These are phyloP conservation scores for Drosophila anceps DNA, from an alignment of 2,888 invertebrate species.

Conservation along the genomic window DNA sequence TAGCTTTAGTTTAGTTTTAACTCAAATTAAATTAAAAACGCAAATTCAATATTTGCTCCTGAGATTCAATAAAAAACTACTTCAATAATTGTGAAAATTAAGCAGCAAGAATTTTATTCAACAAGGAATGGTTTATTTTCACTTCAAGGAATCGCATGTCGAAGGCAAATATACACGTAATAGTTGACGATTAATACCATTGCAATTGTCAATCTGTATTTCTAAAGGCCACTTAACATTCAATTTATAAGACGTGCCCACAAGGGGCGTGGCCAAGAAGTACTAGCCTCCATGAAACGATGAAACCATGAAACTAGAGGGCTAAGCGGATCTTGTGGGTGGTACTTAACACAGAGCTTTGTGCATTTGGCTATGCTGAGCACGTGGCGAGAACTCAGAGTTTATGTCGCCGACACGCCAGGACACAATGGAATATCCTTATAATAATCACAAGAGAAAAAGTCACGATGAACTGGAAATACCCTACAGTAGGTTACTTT, in stretches of 20 bases:
- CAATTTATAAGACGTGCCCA: conserved; percentile 54
- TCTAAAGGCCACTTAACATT: conserved; percentile 66
- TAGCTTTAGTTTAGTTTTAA: conserved; percentile 56
- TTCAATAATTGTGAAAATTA: conserved; percentile 26
- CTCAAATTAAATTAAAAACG: conserved; percentile 19
- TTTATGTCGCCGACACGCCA: conserved; percentile 48
- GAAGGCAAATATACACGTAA: conserved; percentile 22
- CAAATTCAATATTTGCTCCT: conserved; percentile 63
- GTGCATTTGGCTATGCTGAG: conserved; percentile 67
- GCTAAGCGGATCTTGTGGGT: neutral
- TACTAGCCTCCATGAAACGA: neutral
- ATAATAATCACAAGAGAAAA: conserved; percentile 54
- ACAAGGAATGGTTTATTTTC: neutral
- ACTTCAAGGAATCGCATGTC: neutral
- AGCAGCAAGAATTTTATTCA: neutral
- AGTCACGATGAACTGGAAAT: neutral
- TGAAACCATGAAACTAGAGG: neutral
- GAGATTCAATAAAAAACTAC: conserved; percentile 52
- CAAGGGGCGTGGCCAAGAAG: conserved; percentile 22
- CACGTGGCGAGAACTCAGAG: conserved; percentile 58
- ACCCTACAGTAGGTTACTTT: neutral
- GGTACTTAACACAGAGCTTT: conserved; percentile 25
- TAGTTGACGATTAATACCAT: conserved; percentile 48
- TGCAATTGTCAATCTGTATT: conserved; percentile 56
- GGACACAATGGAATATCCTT: conserved; percentile 50